Evolutionary conservation across 1,140 invertebrate species (phyloP), one percentile per base, ranked within the genome.

Genomic region (Venturia canescens): DNA sequence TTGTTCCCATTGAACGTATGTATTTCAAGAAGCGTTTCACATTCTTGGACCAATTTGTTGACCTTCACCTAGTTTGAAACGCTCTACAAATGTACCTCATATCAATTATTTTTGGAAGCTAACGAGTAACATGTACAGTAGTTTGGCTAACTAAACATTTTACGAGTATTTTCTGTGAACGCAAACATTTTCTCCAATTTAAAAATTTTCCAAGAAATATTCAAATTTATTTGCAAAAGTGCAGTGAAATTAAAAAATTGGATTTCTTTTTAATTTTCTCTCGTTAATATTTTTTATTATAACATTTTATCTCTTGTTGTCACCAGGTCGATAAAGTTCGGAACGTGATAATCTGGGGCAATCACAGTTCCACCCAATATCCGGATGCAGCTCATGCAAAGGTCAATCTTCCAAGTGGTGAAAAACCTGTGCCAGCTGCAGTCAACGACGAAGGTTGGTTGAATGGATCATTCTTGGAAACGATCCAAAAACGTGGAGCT

Each of bases 281-380:
- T 34, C 31, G 27, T 70, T 63, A n/a, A 15, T 69, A 23, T 76
- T 66, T 75, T 63, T 76, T 80, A 48, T 69, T 74, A 72, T 5
- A 80, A 63, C 63, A 6, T 76, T 66, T 38, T 23, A 48, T 76
- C 11, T 34, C 18, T 74, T 6, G 60, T 63, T 81, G 1, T 66
- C 21, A 71, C 26, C 91, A 96, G 77, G 95, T 97, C 50, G 93
- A 94, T 78, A 93, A 95, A 86, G 95, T 99, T 3, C 95, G 94
- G 84, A 99, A 99, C 90, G 96, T 98, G 7, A 97, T 98, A 79
- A 99, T 99, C 88, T 99, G 99, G 99, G 99, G 99, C 29, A 99
- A 99, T 92, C 99, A 99, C 89, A 99, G 98, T 0, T 98, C 98
- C 7, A 99, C 99, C 3, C 99, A 99, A 92, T 99, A 97, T 91